A percentile compares a stretch with the other conserved stretches of the same genome.
These are phyloP conservation scores for Corvus hawaiiensis DNA, from an alignment of 2,113 vertebrate species.

Conservation along the genomic window DNA sequence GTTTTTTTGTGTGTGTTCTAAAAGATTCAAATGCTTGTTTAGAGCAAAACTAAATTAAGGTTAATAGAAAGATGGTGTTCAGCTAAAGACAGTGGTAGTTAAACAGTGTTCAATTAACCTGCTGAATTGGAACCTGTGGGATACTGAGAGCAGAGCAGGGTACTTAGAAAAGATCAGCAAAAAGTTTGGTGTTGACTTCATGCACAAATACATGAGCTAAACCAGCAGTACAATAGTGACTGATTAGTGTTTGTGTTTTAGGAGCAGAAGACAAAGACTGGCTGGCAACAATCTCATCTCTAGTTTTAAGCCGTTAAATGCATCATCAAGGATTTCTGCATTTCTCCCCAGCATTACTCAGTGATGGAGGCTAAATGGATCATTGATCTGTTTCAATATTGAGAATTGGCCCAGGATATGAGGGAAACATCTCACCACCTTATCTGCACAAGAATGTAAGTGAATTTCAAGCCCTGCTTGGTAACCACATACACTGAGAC, in stretches of 20 bases:
- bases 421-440: constrained; percentile 26
- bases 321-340: background rate
- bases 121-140: background rate
- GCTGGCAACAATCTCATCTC: background rate
- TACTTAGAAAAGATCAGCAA: background rate
- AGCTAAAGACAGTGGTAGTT: background rate
- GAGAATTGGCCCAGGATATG: background rate
- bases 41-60: background rate
- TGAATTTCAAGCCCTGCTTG: constrained; percentile 56
- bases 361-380: background rate
- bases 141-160: background rate
- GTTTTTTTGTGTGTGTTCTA: background rate
- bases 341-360: background rate
- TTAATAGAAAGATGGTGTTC: background rate
- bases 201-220: background rate
- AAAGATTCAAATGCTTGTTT: background rate
- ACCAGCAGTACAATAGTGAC: background rate
- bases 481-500: constrained; percentile 42
- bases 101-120: background rate
- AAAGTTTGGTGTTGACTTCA: background rate
- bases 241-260: background rate
- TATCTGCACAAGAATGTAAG: constrained; percentile 3
- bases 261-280: background rate
- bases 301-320: background rate
- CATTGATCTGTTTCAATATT: background rate